Evolutionary conservation across 2,888 invertebrate genomes (phyloP).

Genomic region (Drosophila paramelanica): DNA sequence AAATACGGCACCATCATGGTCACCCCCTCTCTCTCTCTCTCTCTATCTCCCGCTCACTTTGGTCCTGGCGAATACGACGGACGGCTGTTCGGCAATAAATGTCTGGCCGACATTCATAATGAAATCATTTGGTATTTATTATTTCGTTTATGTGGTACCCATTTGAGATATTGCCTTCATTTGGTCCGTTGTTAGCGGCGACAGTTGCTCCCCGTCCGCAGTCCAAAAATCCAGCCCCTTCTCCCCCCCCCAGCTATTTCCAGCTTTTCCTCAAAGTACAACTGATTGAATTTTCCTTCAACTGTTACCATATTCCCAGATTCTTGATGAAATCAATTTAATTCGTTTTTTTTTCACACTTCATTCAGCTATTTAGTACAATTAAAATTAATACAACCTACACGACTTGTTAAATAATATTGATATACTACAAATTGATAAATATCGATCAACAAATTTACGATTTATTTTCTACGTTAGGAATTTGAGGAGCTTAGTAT

Average conservation of each 20-base stretch:
- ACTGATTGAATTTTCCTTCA: background rate
- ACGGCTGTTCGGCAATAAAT: constrained; percentile 51
- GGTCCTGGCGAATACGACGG: constrained; percentile 17
- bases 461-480: background rate
- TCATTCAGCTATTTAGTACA: no score
- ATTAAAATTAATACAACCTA: no score
- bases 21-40: background rate
- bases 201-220: constrained; percentile 34
- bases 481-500: no score
- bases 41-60: background rate
- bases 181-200: constrained; percentile 52
- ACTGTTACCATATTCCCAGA: background rate
- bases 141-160: constrained; percentile 73
- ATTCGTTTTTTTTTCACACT: no score
- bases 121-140: constrained; percentile 78
- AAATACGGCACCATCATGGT: background rate
- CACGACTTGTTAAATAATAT: background rate
- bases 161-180: constrained; percentile 74
- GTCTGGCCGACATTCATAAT: constrained; percentile 70
- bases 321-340: no score
- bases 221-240: background rate
- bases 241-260: background rate
- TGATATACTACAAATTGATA: background rate
- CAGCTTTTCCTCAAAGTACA: background rate
- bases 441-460: background rate